phyloP scores from a whole-genome alignment of 2,113 vertebrate species.

The Lichenostomus cassidix region DNA sequence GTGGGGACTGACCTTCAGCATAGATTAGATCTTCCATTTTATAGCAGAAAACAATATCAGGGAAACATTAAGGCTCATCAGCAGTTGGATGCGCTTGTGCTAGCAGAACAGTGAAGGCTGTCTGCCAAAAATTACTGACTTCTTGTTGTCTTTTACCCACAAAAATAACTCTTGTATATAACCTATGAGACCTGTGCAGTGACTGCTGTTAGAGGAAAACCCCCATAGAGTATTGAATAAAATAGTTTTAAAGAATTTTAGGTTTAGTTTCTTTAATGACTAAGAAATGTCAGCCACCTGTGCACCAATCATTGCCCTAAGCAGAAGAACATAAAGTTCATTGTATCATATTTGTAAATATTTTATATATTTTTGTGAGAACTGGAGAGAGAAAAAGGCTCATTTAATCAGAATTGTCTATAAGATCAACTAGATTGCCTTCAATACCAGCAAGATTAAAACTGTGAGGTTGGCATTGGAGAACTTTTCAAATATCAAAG shows the following conservation, averaged over 20 bases:
- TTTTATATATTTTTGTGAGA: not conserved
- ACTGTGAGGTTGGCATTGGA: not conserved
- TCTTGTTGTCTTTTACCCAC: slow-evolving; percentile 8
- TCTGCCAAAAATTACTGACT: slow-evolving; percentile 34
- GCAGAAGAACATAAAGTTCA: not conserved
- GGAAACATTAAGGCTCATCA: slow-evolving; percentile 44
- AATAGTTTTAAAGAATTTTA: not conserved
- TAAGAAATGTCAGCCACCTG: not conserved
- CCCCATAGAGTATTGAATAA: not conserved
- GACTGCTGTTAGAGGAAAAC: not conserved
- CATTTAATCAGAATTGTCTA: not conserved
- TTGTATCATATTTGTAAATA: not conserved
- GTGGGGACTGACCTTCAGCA: slow-evolving; percentile 31
- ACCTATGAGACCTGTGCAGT: not conserved
- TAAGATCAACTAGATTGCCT: not conserved
- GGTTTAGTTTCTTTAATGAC: not conserved
- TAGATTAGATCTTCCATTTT: slow-evolving; percentile 49
- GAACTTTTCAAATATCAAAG: not conserved
- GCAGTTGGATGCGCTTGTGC: slow-evolving; percentile 30
- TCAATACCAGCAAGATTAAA: not conserved
- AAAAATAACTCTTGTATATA: not conserved
- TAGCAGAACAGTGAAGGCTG: slow-evolving; percentile 6
- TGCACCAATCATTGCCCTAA: not conserved
- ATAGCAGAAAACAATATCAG: slow-evolving; percentile 31
- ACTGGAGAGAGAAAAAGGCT: not conserved